Conservation (phyloP, 2,888 invertebrate species). For the Phengaris alcon region DNA sequence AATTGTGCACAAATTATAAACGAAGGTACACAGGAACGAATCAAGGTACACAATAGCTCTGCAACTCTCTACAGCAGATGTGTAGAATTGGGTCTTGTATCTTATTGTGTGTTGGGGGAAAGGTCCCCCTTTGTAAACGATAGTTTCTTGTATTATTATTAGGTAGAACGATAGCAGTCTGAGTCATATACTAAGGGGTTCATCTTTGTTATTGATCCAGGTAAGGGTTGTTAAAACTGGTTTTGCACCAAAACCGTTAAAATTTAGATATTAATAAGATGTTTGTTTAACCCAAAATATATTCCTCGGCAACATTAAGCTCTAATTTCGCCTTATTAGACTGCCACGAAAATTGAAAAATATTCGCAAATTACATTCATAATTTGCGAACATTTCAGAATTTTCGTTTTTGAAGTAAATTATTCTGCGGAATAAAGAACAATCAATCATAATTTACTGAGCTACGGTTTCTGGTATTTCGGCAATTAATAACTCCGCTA, state of each 20-base stretch:
- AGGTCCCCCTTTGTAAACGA: background rate
- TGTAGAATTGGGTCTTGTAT: background rate
- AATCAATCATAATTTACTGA: constrained; percentile 10
- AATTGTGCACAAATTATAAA: too few relatives aligned
- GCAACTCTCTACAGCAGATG: background rate
- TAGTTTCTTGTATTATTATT: background rate
- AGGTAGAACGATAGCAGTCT: background rate
- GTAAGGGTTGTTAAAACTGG: too few relatives aligned
- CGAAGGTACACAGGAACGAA: too few relatives aligned
- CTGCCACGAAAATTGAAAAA: background rate
- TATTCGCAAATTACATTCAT: background rate
- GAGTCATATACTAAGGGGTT: too few relatives aligned
- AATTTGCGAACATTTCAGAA: too few relatives aligned
- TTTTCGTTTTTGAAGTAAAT: background rate
- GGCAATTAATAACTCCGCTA: constrained; percentile 23
- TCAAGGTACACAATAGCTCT: background rate
- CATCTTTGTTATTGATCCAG: too few relatives aligned
- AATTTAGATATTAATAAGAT: too few relatives aligned
- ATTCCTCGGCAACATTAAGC: background rate
- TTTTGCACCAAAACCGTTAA: too few relatives aligned
- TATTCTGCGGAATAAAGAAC: constrained; percentile 13
- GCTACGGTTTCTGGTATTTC: constrained; percentile 9
- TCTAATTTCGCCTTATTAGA: background rate
- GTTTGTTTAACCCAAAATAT: too few relatives aligned
- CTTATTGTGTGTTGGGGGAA: background rate